Base-by-base conservation (phyloP, 2,888 invertebrate genomes). In the Stenodema calcarata region DNA sequence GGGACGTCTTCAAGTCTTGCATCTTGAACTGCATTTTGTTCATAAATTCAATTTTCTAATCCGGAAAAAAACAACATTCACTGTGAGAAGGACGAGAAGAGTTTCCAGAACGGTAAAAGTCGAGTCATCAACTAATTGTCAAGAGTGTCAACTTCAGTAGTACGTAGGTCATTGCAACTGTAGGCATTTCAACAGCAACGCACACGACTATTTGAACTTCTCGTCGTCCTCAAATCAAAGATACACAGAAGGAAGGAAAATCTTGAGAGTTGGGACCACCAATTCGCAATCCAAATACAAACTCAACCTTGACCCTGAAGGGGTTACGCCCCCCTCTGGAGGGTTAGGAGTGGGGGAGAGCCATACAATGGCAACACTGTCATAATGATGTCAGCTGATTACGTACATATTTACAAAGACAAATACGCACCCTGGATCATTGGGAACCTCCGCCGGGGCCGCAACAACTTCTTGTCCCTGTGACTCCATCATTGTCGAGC, bases 401-500 rank as follows among this genome's bases (percentile, higher is more conserved):
- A 54, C 42, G 80, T 54, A 23, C 42, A 44, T 28, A 18, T 80
- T 54, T 28, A 30, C 16, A 16, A 44, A 70, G 62, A 28, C 23
- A n/a, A 11, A 28, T 62, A 89, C 89, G 87, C 85, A 89, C 89
- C 89, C 89, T 69, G 89, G 89, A 86, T 89, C 97, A 93, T 97
- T 97, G 92, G 97, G 96, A 92, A 96, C 96, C 93, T 97, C 97
- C 89, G 96, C 95, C 91, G 96, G 95, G 91, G 95, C 95, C 90
- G 93, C 92, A 90, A 93, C 94, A 92, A 94, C 94, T 92, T 96
- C 96, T 93, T 96, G 96, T 91, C 92, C 94, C 91, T 95, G 95
- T 92, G 94, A 93, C 93, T 95, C 95, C 95, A 95, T 95, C 90
- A 88, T 88, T 81, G 76, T 81, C 82, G 73, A 86, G 78, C 86